Base-by-base conservation (phyloP, 2,797 vertebrate genomes). In the Chiroxiphia lanceolata region DNA sequence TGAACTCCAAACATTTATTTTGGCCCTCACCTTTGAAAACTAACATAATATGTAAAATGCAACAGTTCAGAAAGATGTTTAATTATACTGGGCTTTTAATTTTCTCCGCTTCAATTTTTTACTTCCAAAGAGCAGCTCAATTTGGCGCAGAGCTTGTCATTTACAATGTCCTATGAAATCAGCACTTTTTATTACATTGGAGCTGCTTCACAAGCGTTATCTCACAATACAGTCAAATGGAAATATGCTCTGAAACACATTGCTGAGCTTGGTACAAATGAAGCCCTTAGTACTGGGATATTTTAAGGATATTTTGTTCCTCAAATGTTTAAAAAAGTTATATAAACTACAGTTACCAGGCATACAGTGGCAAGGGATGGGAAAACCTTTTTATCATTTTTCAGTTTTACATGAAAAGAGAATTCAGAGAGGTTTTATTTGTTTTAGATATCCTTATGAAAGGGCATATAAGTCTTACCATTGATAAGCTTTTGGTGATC, bases 1-100 rank as follows among this genome's bases (percentile, higher is more conserved):
- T 0, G 10, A 95, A 88, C 71, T 87, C 86, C 68, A 95, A 96
- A 96, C 95, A 84, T 97, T 96, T 96, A 78, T 68, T 92, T 97
- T 97, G 95, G 94, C 93, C 72, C 33, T 82, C 63, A 76, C 44
- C 76, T 93, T 74, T 92, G 83, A 95, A 94, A 95, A 77, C 82
- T 81, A 95, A 92, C 89, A 81, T 91, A 61, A 65, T 74, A 38
- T 36, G 83, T 94, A 92, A 94, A 96, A 97, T 27, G 54, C 80
- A 96, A 79, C 44, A 47, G 76, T 67, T 93, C 75, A 74, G 87
- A 93, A 85, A 91, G 67, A 86, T 85, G 87, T 87, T 84, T 89
- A 84, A 51, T 94, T 93, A 96, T 71, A 92, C 53, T 33, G 56
- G 75, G 48, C 70, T 90, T 71, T 82, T 68, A 56, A 71, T 94